These are phyloP conservation scores for Macrocentrus cingulum DNA, from an alignment of 1,140 invertebrate species.

Conservation along the genomic window DNA sequence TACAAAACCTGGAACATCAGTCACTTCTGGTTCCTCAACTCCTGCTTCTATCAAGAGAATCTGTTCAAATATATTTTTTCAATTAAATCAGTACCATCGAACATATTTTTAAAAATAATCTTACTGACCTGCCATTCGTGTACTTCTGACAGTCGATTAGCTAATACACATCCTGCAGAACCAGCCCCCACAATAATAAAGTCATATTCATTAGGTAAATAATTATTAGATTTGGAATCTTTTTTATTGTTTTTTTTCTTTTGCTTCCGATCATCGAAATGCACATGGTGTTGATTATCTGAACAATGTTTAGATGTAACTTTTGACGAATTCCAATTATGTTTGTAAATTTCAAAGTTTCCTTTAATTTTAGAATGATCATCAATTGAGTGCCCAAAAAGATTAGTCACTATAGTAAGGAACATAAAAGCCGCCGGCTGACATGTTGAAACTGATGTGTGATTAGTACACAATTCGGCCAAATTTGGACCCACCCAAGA, in stretches of 20 bases:
- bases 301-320: too few species aligned
- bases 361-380: too few species aligned
- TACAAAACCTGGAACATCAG: conserved; percentile 66
- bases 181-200: conserved; percentile 67
- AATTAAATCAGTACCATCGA: too few species aligned
- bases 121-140: conserved; percentile 53
- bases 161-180: conserved; percentile 69
- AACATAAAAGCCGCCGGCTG: conserved; percentile 62
- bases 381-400: conserved; percentile 62
- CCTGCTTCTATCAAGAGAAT: conserved; percentile 76
- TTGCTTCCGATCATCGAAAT: too few species aligned
- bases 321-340: too few species aligned
- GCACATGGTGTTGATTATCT: too few species aligned
- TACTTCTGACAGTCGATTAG: conserved; percentile 64
- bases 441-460: conserved; percentile 61
- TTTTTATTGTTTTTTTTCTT: too few species aligned
- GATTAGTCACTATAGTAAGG: conserved; percentile 58
- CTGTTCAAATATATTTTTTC: conserved; percentile 42
- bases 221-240: too few species aligned
- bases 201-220: conserved; percentile 37
- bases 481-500: conserved; percentile 65
- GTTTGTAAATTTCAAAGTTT: too few species aligned
- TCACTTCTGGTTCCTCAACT: conserved; percentile 69
- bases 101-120: too few species aligned
- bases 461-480: conserved; percentile 55